Evolutionary conservation across 2,888 invertebrate genomes (phyloP), one percentile per base, ranked within the genome.

Genomic region (Anticlea derivata): DNA sequence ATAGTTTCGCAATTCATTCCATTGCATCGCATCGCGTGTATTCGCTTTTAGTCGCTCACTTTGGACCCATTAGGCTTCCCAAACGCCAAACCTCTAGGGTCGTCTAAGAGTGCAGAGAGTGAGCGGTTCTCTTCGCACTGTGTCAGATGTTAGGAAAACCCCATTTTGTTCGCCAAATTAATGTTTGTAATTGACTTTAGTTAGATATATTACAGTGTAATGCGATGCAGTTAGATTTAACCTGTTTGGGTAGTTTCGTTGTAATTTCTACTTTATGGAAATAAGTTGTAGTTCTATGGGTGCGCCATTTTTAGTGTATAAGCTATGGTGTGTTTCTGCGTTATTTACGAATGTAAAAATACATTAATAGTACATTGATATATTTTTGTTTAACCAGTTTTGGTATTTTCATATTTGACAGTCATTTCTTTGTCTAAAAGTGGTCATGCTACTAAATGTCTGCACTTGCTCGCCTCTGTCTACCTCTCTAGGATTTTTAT

Each of bases 141-240:
- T 41, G 26, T 1, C 29, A 11, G 31, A 43, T 46, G 51, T 47
- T 37, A 38, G 51, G 55, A 44, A 58, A 59, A 38, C 53, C 48
- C 34, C 41, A 55, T 46, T 58, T 61, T 47, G 63, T 66, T 56
- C 43, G 51, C 47, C 55, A 66, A 65, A 74, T 70, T 67, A 69
- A 69, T 73, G 70, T 63, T 60, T 41, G 49, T 74, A 73, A 73
- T 71, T 71, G 66, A 67, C 63, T 71, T 68, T 53, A 48, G 63
- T 68, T 63, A 64, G 61, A 66, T 66, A 65, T 63, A 63, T 67
- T 63, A 58, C 60, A 45, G 39, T 51, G 50, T 50, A 63, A 60
- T 55, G 61, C 56, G 48, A 45, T 50, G 58, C 54, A 55, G 55
- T 52, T 55, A 54, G 54, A 59, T 52, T 60, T 55, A 46, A 58